A percentile compares a stretch with the other conserved stretches of the same genome.
phyloP scores from a whole-genome alignment of 2,888 invertebrate genomes.

The Hermaeophaga mercurialis region DNA sequence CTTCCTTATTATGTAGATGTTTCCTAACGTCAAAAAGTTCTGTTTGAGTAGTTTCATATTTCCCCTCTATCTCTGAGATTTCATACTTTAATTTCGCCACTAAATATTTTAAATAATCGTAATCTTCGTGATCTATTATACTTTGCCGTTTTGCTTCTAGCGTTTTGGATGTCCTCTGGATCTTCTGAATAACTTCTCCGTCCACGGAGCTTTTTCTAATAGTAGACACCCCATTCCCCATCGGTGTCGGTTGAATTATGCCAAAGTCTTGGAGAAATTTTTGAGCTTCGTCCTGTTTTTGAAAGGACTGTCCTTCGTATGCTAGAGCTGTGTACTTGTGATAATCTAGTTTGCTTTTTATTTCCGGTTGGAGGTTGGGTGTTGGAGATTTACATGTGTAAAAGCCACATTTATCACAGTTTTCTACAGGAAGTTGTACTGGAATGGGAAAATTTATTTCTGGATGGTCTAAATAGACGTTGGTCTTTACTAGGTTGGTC shows the following conservation, averaged over 20 bases:
- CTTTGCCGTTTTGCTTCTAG: slow-evolving; percentile 44
- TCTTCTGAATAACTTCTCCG: slow-evolving; percentile 45
- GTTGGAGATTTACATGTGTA: slow-evolving; percentile 40
- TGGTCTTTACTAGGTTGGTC: slow-evolving; percentile 42
- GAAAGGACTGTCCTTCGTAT: slow-evolving; percentile 43
- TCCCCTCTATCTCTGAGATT: slow-evolving; percentile 59
- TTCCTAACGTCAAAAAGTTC: slow-evolving; percentile 64
- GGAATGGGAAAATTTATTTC: slow-evolving; percentile 55
- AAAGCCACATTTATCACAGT: slow-evolving; percentile 40
- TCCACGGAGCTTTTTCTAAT: slow-evolving; percentile 46
- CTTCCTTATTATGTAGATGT: slow-evolving; percentile 62
- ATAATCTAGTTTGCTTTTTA: slow-evolving; percentile 47
- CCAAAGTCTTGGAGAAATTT: slow-evolving; percentile 56
- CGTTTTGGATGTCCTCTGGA: slow-evolving; percentile 49
- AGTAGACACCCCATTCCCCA: slow-evolving; percentile 54
- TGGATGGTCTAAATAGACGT: slow-evolving; percentile 52
- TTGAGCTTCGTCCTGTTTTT: slow-evolving; percentile 46
- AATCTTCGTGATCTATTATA: slow-evolving; percentile 47
- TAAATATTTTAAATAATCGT: slow-evolving; percentile 51
- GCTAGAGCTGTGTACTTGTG: slow-evolving; percentile 50
- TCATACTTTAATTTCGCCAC: slow-evolving; percentile 60
- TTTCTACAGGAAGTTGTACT: slow-evolving; percentile 38
- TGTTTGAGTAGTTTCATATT: slow-evolving; percentile 59
- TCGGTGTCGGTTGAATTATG: slow-evolving; percentile 49
- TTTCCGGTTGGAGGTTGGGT: slow-evolving; percentile 40